These are phyloP conservation scores for Abrostola triplasia DNA, from an alignment of 2,888 invertebrate species.

Conservation along the genomic window DNA sequence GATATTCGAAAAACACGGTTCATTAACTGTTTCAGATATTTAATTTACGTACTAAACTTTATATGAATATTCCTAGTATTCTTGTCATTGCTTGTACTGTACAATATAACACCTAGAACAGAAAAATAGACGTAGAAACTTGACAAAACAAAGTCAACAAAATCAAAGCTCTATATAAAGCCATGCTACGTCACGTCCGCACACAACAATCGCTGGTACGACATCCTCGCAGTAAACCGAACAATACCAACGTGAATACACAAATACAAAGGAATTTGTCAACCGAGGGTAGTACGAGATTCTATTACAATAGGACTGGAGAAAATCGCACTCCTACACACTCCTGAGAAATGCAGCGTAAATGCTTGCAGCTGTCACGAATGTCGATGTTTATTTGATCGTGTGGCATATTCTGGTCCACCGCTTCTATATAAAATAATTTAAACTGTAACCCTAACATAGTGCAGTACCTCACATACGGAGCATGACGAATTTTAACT, in stretches of 20 bases:
- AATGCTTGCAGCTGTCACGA: background rate
- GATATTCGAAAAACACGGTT: no score
- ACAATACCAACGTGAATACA: slow-evolving; percentile 29
- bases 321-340: background rate
- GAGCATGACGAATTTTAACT: no score
- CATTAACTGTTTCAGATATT: no score
- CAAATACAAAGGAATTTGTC: slow-evolving; percentile 32
- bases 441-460: no score
- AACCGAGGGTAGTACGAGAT: background rate
- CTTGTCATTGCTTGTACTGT: no score
- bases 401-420: no score
- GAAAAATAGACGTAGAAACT: no score
- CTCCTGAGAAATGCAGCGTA: background rate
- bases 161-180: background rate
- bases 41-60: no score
- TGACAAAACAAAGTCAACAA: background rate
- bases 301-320: background rate
- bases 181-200: background rate
- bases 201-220: background rate
- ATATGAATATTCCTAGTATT: no score
- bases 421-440: no score
- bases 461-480: no score
- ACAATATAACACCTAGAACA: no score
- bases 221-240: slow-evolving; percentile 20
- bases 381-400: background rate